Conservation (phyloP, 2,797 vertebrate genomes). For the Bryconaethiops microstoma region DNA sequence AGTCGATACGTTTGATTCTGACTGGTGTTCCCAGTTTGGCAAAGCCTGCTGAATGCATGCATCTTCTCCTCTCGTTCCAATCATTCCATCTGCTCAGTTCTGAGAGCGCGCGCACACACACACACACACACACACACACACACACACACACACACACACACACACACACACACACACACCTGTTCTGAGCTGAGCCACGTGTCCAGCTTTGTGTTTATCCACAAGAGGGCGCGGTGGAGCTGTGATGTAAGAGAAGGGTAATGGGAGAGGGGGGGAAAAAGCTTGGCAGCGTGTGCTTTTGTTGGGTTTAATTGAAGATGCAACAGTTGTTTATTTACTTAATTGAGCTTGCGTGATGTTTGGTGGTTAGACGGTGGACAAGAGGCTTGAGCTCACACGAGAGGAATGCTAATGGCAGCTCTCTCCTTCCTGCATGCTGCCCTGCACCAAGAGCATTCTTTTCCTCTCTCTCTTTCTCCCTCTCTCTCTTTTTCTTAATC, state of each 20-base stretch:
- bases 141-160: neutral
- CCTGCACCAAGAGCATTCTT: constrained; percentile 8
- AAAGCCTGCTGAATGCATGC: constrained; percentile 3
- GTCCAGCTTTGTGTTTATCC: constrained; percentile 54
- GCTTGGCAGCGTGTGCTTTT: constrained; percentile 57
- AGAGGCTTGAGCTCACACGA: constrained; percentile 77
- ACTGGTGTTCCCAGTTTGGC: neutral
- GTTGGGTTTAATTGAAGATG: constrained; percentile 74
- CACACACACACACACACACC: constrained; percentile 33
- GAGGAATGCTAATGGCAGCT: constrained; percentile 81
- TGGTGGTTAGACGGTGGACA: constrained; percentile 77
- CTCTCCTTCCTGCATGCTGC: constrained; percentile 66
- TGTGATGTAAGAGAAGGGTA: constrained; percentile 17
- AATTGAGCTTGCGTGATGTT: constrained; percentile 80
- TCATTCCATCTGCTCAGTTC: neutral
- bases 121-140: constrained; percentile 28
- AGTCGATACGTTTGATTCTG: constrained; percentile 21
- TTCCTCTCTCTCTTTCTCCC: constrained; percentile 57
- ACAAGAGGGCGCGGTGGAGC: constrained; percentile 69
- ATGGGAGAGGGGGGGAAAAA: neutral
- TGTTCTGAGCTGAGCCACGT: neutral
- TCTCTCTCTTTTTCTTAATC: constrained; percentile 52
- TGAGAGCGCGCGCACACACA: neutral
- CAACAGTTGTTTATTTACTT: constrained; percentile 75
- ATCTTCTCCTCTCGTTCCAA: constrained; percentile 13